Conservation (phyloP, 2,797 vertebrate genomes). For the Pangasius mekongensis region DNA sequence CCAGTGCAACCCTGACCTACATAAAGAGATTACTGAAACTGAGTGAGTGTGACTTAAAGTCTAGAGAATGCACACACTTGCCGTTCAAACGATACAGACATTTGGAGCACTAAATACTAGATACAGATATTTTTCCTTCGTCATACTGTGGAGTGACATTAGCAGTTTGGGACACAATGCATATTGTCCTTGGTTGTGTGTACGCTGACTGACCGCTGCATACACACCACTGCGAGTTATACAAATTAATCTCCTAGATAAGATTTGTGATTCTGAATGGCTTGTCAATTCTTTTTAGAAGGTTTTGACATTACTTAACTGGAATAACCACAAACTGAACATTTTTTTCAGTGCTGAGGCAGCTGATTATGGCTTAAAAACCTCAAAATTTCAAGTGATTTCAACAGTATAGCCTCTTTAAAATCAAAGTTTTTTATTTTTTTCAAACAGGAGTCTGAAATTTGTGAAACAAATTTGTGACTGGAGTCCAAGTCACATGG, state of each 20-base stretch:
- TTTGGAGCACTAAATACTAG: not conserved
- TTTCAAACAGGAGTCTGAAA: not conserved
- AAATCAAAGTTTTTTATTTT: not conserved
- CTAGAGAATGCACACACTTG: not conserved
- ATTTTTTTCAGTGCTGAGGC: not conserved
- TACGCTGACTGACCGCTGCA: not conserved
- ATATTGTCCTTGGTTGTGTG: not conserved
- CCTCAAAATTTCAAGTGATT: not conserved
- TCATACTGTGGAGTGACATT: not conserved
- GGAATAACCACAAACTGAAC: not conserved
- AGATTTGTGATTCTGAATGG: not conserved
- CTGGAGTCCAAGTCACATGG: not conserved
- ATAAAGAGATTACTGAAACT: not conserved
- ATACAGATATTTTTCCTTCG: not conserved
- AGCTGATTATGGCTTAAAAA: not conserved
- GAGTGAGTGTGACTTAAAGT: not conserved
- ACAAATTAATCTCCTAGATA: not conserved
- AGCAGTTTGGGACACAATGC: not conserved
- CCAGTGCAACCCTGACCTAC: not conserved
- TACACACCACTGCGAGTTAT: not conserved
- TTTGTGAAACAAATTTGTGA: not conserved
- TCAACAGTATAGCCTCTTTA: not conserved
- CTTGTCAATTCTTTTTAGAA: not conserved
- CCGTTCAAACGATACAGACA: not conserved
- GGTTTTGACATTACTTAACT: not conserved